phyloP scores from a whole-genome alignment of 2,888 invertebrate species.

The Macrosiphum euphorbiae region DNA sequence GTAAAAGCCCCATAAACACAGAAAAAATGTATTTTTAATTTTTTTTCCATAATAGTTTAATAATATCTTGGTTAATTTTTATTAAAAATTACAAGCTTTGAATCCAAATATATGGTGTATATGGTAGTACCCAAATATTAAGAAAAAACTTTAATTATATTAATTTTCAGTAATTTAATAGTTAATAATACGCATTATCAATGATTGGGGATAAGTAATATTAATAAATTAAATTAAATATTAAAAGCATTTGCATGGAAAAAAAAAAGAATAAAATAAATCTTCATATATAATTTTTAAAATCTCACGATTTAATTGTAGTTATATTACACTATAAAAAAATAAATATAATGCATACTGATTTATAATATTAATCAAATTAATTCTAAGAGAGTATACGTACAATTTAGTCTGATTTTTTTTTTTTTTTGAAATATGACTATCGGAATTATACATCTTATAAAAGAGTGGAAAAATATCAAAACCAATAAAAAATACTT shows the following conservation, averaged over 20 bases:
- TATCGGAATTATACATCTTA: not conserved
- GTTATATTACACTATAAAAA: not conserved
- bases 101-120: not conserved
- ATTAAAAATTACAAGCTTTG: not conserved
- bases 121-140: not conserved
- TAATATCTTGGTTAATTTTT: not conserved
- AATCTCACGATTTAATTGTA: not conserved
- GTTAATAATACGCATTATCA: no score
- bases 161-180: not conserved
- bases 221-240: not conserved
- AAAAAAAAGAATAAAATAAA: not conserved
- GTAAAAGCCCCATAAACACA: not conserved
- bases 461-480: not conserved
- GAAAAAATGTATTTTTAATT: not conserved
- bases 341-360: not conserved
- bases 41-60: not conserved
- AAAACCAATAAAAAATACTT: not conserved
- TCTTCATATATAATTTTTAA: not conserved
- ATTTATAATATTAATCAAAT: not conserved
- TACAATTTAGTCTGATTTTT: not conserved
- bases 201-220: no score
- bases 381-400: not conserved
- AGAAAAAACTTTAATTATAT: not conserved
- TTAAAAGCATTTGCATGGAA: not conserved
- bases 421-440: not conserved